Base-by-base conservation (phyloP, 1,140 invertebrate species). In the Nephotettix cincticeps region DNA sequence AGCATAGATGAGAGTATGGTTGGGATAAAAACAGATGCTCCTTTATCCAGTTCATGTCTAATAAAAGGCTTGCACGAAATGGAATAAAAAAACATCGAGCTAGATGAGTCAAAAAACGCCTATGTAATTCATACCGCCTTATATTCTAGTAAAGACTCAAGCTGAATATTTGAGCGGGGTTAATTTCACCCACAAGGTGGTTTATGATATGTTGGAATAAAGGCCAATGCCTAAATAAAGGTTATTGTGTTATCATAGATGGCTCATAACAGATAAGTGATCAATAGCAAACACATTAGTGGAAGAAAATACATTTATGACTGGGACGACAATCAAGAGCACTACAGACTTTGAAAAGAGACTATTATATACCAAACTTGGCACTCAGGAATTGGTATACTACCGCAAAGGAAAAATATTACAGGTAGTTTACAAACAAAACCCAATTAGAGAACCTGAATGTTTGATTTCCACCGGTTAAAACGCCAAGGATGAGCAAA, bases 61-160 rank as follows among this genome's bases (percentile, higher is more conserved):
- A 40, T 17, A 40, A 40, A 40, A 40, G 36, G 36, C 36, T 9
- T 40, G n/a, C n/a, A n/a, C n/a, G n/a, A n/a, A n/a, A n/a, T 21
- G 47, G 47, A 54, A 54, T 54, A 11, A 40, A 40, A 40, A 40
- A 40, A n/a, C n/a, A 40, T 40, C 17, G 36, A 40, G 36, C 36
- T 40, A 17, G 6, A 17, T 40, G 36, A 40, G 6, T 9, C 6
- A 6, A 6, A 40, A 40, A 40, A 6, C 36, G 17, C 6, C 36
- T 67, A 67, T 43, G 40, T 67, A n/a, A 21, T 67, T 28, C 64
- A 67, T 43, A 36, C 64, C n/a, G 32, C 32, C 21, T 21, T 67
- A 23, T 67, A 67, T 67, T 36, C 14, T 67, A 36, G 64, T n/a
- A 67, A 67, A 43, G 28, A 67, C 21, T 67, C 43, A 36, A 43